Percentiles rank a stretch among this genome's conserved stretches.
These are phyloP conservation scores for Xerus rutilus DNA, from an alignment of 2,797 vertebrate genomes.

Conservation along the genomic window DNA sequence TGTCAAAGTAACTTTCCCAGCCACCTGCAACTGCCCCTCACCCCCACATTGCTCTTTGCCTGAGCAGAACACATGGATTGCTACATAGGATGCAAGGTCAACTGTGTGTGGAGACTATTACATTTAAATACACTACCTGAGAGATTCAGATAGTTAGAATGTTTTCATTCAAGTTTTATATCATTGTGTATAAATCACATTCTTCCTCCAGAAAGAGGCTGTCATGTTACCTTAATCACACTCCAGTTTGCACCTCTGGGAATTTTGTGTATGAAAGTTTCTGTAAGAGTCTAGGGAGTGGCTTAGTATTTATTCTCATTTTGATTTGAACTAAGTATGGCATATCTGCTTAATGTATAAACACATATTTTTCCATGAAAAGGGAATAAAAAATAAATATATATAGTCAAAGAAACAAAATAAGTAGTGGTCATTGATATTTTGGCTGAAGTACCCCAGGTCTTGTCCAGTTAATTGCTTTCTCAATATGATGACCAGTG, in stretches of 20 bases:
- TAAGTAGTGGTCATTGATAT: not conserved
- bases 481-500: not conserved
- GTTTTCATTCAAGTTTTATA: conserved; percentile 4
- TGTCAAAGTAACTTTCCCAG: not conserved
- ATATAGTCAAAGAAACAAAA: not conserved
- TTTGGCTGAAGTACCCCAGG: not conserved
- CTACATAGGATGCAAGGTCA: not conserved
- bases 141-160: not conserved
- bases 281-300: not conserved
- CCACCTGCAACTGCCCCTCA: not conserved
- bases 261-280: conserved; percentile 22
- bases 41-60: not conserved
- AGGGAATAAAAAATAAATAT: not conserved
- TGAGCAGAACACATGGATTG: not conserved
- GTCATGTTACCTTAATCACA: not conserved
- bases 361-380: not conserved
- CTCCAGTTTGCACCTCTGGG: not conserved
- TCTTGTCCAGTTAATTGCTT: not conserved
- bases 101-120: not conserved
- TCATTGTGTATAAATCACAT: not conserved
- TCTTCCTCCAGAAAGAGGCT: conserved; percentile 22
- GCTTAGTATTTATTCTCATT: conserved; percentile 46
- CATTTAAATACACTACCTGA: not conserved
- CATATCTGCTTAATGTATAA: not conserved
- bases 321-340: not conserved